A percentile compares a stretch with the other conserved stretches of the same genome.
Evolutionary conservation across 2,113 vertebrate genomes (phyloP).

Genomic region (Myotis yumanensis): DNA sequence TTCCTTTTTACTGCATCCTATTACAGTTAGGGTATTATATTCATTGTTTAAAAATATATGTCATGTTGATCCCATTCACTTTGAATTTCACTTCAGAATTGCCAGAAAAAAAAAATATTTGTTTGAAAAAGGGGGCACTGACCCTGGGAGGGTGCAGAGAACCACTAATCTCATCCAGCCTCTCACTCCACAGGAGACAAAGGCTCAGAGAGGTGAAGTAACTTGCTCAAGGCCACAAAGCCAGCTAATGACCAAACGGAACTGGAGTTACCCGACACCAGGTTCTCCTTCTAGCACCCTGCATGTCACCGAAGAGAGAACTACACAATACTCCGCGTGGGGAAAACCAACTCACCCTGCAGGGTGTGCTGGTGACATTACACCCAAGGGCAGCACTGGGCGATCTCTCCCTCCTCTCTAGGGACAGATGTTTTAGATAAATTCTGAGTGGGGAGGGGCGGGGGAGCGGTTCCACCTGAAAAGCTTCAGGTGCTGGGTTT

Average conservation of each 20-base stretch:
- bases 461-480: neutral
- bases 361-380: neutral
- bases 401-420: neutral
- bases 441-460: no score
- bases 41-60: neutral
- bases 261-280: neutral
- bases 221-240: neutral
- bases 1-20: conserved; percentile 8
- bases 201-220: neutral
- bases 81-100: conserved; percentile 17
- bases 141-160: neutral
- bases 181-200: neutral
- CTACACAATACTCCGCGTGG: neutral
- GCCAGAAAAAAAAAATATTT: neutral
- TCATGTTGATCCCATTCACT: neutral
- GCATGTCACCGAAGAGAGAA: neutral
- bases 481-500: conserved; percentile 1
- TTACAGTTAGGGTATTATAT: neutral
- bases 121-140: neutral
- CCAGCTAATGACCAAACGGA: neutral
- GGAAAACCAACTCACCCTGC: neutral
- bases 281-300: neutral
- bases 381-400: neutral
- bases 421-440: neutral
- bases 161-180: neutral